These are phyloP conservation scores for Gymnopithys bicolor DNA, from an alignment of 2,797 vertebrate genomes.

Conservation along the genomic window DNA sequence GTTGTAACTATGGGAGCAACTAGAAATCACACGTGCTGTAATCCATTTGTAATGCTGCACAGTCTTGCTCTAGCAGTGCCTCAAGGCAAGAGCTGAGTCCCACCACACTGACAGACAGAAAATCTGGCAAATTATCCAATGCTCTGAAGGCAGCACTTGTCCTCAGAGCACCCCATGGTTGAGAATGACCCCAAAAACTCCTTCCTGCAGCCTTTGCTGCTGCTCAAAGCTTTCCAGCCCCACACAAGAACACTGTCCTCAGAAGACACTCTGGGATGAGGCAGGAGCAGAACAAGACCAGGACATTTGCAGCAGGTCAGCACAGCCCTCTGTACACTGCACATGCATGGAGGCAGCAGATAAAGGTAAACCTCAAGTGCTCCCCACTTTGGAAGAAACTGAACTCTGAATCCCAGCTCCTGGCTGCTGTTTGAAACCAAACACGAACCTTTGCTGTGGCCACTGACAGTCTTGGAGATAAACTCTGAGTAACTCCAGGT, in stretches of 20 bases:
- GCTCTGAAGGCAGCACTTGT: rapidly evolving
- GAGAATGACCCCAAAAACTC: not conserved
- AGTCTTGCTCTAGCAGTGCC: not conserved
- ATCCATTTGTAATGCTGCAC: not conserved
- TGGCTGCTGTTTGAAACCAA: not conserved
- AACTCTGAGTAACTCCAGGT: not conserved
- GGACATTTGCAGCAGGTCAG: not conserved
- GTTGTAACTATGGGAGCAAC: not conserved
- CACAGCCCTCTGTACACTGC: not conserved
- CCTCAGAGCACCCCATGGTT: not conserved
- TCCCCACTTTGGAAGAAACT: rapidly evolving
- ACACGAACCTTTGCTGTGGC: not conserved
- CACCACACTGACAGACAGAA: rapidly evolving
- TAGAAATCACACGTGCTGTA: not conserved
- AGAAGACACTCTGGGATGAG: not conserved
- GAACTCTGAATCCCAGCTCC: not conserved
- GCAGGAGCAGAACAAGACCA: not conserved
- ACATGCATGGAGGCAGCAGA: not conserved
- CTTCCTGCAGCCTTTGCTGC: not conserved
- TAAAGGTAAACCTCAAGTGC: not conserved
- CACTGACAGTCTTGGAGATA: not conserved
- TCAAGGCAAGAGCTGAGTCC: not conserved
- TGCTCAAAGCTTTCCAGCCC: not conserved
- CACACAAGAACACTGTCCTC: not conserved
- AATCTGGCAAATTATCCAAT: not conserved